phyloP scores from a whole-genome alignment of 2,888 invertebrate genomes.

The Drosophila aldrichi region DNA sequence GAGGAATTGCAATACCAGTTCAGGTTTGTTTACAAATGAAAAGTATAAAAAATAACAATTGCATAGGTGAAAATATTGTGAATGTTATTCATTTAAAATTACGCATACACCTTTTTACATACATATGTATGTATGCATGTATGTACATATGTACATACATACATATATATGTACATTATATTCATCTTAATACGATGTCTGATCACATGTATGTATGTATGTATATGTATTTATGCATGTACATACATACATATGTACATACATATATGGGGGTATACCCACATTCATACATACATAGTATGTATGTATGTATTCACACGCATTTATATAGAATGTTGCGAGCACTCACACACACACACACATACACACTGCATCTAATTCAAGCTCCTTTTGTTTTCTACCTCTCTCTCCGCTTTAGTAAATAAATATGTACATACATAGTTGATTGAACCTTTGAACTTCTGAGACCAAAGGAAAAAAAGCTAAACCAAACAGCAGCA shows the following conservation, averaged over 20 bases:
- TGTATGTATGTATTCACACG: too few species aligned
- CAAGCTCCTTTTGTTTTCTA: background rate
- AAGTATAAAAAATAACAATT: conserved; percentile 43
- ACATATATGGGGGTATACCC: background rate
- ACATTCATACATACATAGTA: too few species aligned
- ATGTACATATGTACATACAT: too few species aligned
- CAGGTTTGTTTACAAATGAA: conserved; percentile 41
- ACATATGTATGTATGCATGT: background rate
- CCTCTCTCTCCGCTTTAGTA: background rate
- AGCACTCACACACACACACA: too few species aligned
- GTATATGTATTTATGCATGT: background rate
- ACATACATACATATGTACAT: background rate
- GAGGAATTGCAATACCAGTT: conserved; percentile 23
- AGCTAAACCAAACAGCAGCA: background rate
- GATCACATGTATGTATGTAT: too few species aligned
- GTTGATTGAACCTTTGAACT: conserved; percentile 2
- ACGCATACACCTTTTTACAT: background rate
- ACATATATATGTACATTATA: too few species aligned
- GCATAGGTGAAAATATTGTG: conserved; percentile 14
- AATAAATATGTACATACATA: background rate
- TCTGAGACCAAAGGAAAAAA: background rate
- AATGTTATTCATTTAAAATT: background rate
- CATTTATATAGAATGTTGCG: too few species aligned
- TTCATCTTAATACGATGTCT: too few species aligned
- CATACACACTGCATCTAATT: background rate